Percentiles rank a stretch among this genome's conserved stretches.
phyloP scores from a whole-genome alignment of 2,113 vertebrate species.

The Prietella phreatophila region DNA sequence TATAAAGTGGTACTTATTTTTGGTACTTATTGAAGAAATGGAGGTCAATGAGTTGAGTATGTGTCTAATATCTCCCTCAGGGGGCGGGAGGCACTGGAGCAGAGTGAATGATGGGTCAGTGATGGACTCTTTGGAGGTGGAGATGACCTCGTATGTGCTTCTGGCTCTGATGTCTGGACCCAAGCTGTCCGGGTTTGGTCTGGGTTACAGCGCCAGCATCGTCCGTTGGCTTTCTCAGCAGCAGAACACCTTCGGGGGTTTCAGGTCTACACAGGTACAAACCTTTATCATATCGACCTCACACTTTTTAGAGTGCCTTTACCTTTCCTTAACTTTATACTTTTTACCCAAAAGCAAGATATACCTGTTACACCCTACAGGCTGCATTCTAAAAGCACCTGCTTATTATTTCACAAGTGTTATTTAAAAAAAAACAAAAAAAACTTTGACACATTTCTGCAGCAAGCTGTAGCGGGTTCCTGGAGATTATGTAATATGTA shows the following conservation, averaged over 20 bases:
- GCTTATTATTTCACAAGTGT: too few relatives aligned
- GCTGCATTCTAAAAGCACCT: too few relatives aligned
- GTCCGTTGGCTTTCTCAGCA: slow-evolving; percentile 77
- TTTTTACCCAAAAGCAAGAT: not conserved
- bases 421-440: too few relatives aligned
- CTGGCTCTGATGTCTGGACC: slow-evolving; percentile 71
- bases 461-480: too few relatives aligned
- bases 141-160: slow-evolving; percentile 48
- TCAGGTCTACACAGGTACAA: slow-evolving; percentile 82
- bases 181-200: slow-evolving; percentile 48
- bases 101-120: not conserved
- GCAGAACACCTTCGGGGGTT: slow-evolving; percentile 82
- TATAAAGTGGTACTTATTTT: not conserved
- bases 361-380: not conserved
- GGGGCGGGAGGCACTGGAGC: slow-evolving; percentile 1
- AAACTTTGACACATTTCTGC: too few relatives aligned
- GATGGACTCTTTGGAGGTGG: not conserved
- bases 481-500: too few relatives aligned
- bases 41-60: not conserved
- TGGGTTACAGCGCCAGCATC: slow-evolving; percentile 63
- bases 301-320: not conserved
- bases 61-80: not conserved
- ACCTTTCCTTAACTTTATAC: not conserved
- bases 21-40: not conserved
- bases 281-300: not conserved